Evolutionary conservation across 2,888 invertebrate species (phyloP), one percentile per base, ranked within the genome.

Genomic region (Spatulosminthurus flaviceps): DNA sequence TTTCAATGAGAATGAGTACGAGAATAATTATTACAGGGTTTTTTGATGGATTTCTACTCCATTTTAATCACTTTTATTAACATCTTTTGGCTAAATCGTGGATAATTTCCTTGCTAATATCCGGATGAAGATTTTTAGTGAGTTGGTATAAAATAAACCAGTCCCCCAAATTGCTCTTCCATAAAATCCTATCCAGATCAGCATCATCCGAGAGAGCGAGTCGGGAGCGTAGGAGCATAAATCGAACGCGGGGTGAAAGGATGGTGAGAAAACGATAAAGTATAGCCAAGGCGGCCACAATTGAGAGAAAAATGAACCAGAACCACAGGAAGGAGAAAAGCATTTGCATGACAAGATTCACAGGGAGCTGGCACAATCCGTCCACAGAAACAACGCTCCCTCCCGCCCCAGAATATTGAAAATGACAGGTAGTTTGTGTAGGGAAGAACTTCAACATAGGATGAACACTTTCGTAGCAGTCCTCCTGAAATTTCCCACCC

Each of bases 111-210:
- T 64, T 64, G 64, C 9, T 4, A 26, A 64, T 64, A 11, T 2
- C 21, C 2, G 64, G 4, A 16, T 64, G 2, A 4, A 64, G 24
- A 64, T 64, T 64, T 64, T 64, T 64, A 4, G 22, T 24, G 22
- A 64, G 13, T 22, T 64, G 64, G 26, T 64, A 64, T 24, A 64
- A 64, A 64, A 64, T 64, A 26, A 64, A 64, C 64, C 64, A 64
- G n/a, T 64, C 64, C 24, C 64, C 64, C 22, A 22, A 1, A 64
- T 24, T 2, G 5, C 2, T 4, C 24, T 26, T 64, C 64, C n/a
- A 9, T n/a, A 64, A 64, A 24, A 22, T 26, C 64, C 26, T 2
- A 1, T 19, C 24, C 24, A 64, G n/a, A 24, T 26, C 64, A 22
- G 11, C 24, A 22, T 64, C 64, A 22, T 11, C 64, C 22, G 4